These are phyloP conservation scores for Flexamia atlantica DNA, from an alignment of 2,888 invertebrate genomes.

Conservation along the genomic window DNA sequence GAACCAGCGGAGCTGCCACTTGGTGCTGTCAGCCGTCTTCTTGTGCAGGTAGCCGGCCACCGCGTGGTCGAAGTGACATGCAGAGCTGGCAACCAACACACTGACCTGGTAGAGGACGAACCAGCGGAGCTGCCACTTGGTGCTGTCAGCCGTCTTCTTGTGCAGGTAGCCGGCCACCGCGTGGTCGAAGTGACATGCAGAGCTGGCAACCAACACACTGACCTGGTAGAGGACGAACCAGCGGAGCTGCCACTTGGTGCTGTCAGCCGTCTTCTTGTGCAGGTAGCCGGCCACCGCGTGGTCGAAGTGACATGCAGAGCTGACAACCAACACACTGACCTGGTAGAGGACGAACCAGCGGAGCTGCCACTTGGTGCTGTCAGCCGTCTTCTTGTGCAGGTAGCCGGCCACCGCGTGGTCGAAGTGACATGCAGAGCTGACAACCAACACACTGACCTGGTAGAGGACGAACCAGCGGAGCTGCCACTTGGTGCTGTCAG, in stretches of 20 bases:
- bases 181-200: too few species aligned
- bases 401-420: not conserved
- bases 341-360: constrained; percentile 90
- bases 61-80: too few species aligned
- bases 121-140: too few species aligned
- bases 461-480: constrained; percentile 88
- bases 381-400: constrained; percentile 75
- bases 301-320: too few species aligned
- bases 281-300: not conserved
- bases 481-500: constrained; percentile 88
- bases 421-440: constrained; percentile 72
- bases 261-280: constrained; percentile 78
- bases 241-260: constrained; percentile 7
- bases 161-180: too few species aligned
- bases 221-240: too few species aligned
- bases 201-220: too few species aligned
- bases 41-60: too few species aligned
- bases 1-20: constrained; percentile 90
- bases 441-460: constrained; percentile 78
- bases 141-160: not conserved
- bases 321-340: constrained; percentile 78
- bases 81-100: too few species aligned
- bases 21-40: constrained; percentile 80
- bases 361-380: constrained; percentile 92
- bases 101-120: constrained; percentile 78